Evolutionary conservation across 2,797 vertebrate genomes (phyloP), one percentile per base, ranked within the genome.

Genomic region (Tympanoctomys barrerae): DNA sequence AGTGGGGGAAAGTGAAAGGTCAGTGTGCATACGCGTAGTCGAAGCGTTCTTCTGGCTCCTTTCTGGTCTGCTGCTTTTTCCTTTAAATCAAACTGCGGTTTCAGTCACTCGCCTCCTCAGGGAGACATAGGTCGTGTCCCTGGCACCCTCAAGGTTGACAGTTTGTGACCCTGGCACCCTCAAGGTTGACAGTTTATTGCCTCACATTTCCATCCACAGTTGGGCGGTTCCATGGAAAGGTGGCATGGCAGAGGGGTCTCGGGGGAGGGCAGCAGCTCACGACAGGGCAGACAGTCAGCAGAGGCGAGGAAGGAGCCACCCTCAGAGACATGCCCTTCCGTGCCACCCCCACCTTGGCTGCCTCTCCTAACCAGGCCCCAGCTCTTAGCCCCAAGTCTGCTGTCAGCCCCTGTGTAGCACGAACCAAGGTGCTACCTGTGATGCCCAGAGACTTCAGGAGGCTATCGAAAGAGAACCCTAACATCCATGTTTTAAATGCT

Each of bases 11-110:
- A 42, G 59, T 0, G 36, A 26, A 73, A 73, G 39, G 16, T 5
- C 71, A 4, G 14, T 0, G 49, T 0, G 2, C 22, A 28, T 13
- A 64, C 10, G 54, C 52, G 9, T 14, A 13, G 22, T 12, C 28
- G 14, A 81, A 70, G 33, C 28, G 26, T 16, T 16, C 9, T 66
- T 78, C 36, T 33, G 46, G 14, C 19, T 90, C 90, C 68, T 57
- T 49, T 33, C 18, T 49, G 39, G 24, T 64, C n/a, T 14, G 31
- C 3, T 1, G 11, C 42, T 73, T 22, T 84, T 33, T 86, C 11
- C 26, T 78, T 70, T 62, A 42, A 83, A 70, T 16, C 66, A 10
- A 77, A 71, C 24, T 26, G 7, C 26, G 13, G 2, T 42, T 75
- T 39, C 6, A 21, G 71, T 46, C 22, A 42, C 36, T 5, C 42